A percentile compares a stretch with the other conserved stretches of the same genome.
phyloP scores from a whole-genome alignment of 2,888 invertebrate genomes.

The Yponomeuta sedellus region DNA sequence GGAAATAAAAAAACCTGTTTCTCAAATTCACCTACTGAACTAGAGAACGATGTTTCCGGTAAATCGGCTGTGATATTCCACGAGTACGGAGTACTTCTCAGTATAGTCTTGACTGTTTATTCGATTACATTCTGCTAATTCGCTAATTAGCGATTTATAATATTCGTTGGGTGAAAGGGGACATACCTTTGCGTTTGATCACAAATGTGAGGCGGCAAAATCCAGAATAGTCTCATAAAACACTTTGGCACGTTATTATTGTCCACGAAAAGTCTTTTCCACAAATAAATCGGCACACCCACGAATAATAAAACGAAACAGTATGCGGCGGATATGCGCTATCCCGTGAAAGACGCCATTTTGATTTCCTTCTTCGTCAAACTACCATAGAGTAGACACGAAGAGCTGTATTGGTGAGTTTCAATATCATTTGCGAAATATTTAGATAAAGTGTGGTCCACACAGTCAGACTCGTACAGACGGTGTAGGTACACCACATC shows the following conservation, averaged over 20 bases:
- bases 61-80: slow-evolving; percentile 27
- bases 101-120: not conserved
- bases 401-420: slow-evolving; percentile 13
- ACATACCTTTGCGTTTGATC: slow-evolving; percentile 62
- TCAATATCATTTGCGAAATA: too few species aligned
- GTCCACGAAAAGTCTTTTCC: slow-evolving; percentile 56
- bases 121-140: slow-evolving; percentile 12
- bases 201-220: slow-evolving; percentile 35
- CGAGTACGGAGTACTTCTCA: not conserved
- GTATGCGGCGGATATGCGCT: slow-evolving; percentile 67
- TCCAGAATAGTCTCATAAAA: slow-evolving; percentile 35
- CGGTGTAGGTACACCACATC: too few species aligned
- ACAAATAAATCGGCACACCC: slow-evolving; percentile 50
- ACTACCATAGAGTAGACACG: slow-evolving; percentile 57
- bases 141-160: slow-evolving; percentile 40
- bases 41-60: slow-evolving; percentile 51
- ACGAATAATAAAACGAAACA: slow-evolving; percentile 45
- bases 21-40: slow-evolving; percentile 61
- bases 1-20: slow-evolving; percentile 52
- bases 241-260: slow-evolving; percentile 47
- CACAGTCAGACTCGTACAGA: too few species aligned
- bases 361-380: slow-evolving; percentile 76
- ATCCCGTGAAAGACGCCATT: slow-evolving; percentile 69
- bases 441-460: too few species aligned
- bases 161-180: slow-evolving; percentile 70